Evolutionary conservation across 1,140 invertebrate species (phyloP).

Genomic region (Drosophila punjabiensis): DNA sequence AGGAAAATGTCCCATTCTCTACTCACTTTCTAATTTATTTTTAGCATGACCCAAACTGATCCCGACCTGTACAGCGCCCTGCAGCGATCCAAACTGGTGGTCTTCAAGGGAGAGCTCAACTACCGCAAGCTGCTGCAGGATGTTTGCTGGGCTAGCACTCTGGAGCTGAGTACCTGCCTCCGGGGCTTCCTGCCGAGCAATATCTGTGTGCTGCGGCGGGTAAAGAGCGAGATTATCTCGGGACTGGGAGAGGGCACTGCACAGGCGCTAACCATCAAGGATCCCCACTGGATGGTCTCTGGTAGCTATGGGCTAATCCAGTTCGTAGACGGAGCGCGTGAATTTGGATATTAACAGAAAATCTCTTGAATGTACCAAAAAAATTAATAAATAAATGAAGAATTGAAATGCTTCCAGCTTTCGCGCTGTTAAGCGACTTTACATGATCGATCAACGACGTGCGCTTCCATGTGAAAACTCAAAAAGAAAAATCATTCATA

Average conservation of each 20-base stretch:
- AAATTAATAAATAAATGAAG: not conserved
- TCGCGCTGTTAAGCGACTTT: too few species aligned
- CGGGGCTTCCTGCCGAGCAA: conserved; percentile 93
- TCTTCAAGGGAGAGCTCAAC: conserved; percentile 99
- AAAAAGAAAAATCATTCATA: too few species aligned
- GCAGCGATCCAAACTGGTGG: conserved; percentile 89
- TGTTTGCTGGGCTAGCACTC: conserved; percentile 91
- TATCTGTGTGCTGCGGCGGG: conserved; percentile 92
- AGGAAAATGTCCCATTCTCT: not conserved
- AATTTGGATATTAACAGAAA: conserved; percentile 62
- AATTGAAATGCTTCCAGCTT: not conserved
- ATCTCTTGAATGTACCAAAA: conserved; percentile 28
- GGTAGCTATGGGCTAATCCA: conserved; percentile 92
- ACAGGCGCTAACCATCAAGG: conserved; percentile 87
- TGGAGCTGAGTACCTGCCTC: conserved; percentile 89
- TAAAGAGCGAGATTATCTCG: conserved; percentile 96
- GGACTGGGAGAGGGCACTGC: conserved; percentile 89
- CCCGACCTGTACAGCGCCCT: conserved; percentile 91
- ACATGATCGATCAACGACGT: too few species aligned
- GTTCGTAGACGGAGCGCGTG: conserved; percentile 61
- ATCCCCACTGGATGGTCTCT: conserved; percentile 93
- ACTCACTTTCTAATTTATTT: conserved; percentile 63
- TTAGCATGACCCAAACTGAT: conserved; percentile 91
- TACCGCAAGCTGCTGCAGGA: conserved; percentile 97
- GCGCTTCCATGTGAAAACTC: too few species aligned